Conservation (phyloP, 2,888 invertebrate genomes). For the Spilosoma lubricipeda region DNA sequence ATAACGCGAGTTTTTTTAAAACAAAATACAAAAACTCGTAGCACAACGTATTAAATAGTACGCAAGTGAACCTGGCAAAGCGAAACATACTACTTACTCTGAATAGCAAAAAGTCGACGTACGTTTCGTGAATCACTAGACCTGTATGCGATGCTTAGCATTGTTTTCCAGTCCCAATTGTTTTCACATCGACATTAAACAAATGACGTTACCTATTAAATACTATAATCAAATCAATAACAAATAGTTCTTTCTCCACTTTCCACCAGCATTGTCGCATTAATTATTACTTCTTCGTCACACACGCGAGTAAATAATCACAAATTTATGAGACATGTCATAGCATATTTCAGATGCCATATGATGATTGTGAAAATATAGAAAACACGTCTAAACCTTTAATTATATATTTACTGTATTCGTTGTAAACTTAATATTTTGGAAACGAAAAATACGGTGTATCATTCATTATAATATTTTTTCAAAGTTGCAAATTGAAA, state of each 20-base stretch:
- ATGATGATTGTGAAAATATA: background rate
- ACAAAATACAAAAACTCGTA: slow-evolving; percentile 34
- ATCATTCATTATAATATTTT: background rate
- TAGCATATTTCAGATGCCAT: background rate
- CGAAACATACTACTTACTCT: slow-evolving; percentile 63
- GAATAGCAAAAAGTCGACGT: slow-evolving; percentile 59
- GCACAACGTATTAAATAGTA: slow-evolving; percentile 54
- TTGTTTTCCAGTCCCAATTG: slow-evolving; percentile 78
- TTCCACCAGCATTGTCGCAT: slow-evolving; percentile 31
- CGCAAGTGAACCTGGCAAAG: slow-evolving; percentile 62
- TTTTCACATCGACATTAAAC: slow-evolving; percentile 74
- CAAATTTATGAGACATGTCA: background rate
- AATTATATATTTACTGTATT: background rate
- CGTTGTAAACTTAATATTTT: background rate
- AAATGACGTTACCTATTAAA: slow-evolving; percentile 59
- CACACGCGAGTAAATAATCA: slow-evolving; percentile 9
- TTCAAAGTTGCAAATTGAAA: background rate
- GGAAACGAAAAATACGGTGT: background rate
- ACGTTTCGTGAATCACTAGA: slow-evolving; percentile 73
- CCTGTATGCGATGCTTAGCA: slow-evolving; percentile 64
- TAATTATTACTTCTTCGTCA: slow-evolving; percentile 14
- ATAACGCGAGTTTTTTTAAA: slow-evolving; percentile 38
- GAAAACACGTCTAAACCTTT: background rate
- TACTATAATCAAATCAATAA: slow-evolving; percentile 44
- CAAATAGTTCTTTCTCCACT: slow-evolving; percentile 32